Percentiles rank a stretch among this genome's conserved stretches.
phyloP scores from a whole-genome alignment of 1,140 invertebrate species.

The Calliopsis andreniformis region DNA sequence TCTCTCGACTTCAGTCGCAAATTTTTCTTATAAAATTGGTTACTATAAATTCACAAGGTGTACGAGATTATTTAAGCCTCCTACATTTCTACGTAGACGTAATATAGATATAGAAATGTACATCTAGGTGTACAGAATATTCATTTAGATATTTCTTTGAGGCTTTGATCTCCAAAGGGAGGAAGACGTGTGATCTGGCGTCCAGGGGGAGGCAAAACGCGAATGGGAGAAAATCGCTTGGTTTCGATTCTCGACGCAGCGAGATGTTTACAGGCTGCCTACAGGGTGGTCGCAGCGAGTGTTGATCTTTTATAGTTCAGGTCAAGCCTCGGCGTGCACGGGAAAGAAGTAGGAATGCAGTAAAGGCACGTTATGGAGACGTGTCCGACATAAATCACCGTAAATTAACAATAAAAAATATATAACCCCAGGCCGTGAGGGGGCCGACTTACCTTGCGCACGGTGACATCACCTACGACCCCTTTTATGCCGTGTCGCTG shows the following conservation, averaged over 20 bases:
- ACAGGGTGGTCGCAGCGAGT: conserved; percentile 20
- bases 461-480: conserved; percentile 27
- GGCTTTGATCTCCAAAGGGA: too few relatives aligned
- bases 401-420: conserved; percentile 69
- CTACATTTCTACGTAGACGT: too few relatives aligned
- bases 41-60: too few relatives aligned
- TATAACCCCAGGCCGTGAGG: conserved; percentile 47
- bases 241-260: conserved; percentile 17
- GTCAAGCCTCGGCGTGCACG: conserved; percentile 28
- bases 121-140: too few relatives aligned
- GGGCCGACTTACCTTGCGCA: conserved; percentile 35
- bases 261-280: conserved; percentile 30
- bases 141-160: too few relatives aligned
- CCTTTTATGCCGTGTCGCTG: conserved; percentile 41
- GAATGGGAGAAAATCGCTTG: conserved; percentile 39
- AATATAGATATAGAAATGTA: too few relatives aligned
- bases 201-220: too few relatives aligned
- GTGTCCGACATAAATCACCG: conserved; percentile 64
- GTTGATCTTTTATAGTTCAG: conserved; percentile 18
- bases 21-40: too few relatives aligned
- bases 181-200: too few relatives aligned
- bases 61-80: too few relatives aligned
- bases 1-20: too few relatives aligned
- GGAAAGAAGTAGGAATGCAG: conserved; percentile 27
- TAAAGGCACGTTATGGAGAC: conserved; percentile 50